A percentile compares a stretch with the other conserved stretches of the same genome.
Conservation (phyloP, 1,140 invertebrate species). For the Drosophila bocqueti region DNA sequence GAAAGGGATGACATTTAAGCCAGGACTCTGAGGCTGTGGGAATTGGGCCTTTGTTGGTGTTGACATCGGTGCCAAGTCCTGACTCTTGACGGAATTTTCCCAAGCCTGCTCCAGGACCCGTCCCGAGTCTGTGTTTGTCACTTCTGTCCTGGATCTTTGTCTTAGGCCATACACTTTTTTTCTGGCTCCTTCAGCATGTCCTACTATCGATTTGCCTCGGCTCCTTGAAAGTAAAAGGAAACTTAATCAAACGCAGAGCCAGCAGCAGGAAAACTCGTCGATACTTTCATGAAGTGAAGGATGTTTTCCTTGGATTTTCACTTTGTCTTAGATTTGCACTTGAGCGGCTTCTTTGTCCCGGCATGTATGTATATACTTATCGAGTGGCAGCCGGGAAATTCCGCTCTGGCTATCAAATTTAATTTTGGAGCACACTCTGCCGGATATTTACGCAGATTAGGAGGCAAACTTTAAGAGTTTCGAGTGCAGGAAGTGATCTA, state of each 20-base stretch:
- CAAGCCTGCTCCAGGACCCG: not conserved
- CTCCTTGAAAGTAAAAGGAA: conserved; percentile 40
- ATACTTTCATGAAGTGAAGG: conserved; percentile 28
- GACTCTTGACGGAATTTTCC: conserved; percentile 5
- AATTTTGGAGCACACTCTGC: conserved; percentile 16
- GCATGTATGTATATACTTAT: conserved; percentile 6
- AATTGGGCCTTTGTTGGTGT: not conserved
- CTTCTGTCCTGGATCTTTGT: conserved; percentile 41
- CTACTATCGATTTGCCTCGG: conserved; percentile 67
- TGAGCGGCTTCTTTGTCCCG: conserved; percentile 25
- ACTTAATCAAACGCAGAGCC: conserved; percentile 67
- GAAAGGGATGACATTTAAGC: not conserved
- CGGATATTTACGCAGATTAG: conserved; percentile 33
- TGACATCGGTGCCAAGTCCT: not conserved
- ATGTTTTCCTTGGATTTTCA: conserved; percentile 40
- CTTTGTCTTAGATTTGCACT: conserved; percentile 40
- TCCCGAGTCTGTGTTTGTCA: conserved; percentile 24
- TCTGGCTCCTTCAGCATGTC: conserved; percentile 27
- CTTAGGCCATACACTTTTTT: conserved; percentile 11
- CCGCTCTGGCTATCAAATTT: conserved; percentile 3
- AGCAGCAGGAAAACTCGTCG: conserved; percentile 30
- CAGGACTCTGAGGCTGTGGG: not conserved
- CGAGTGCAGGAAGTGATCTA: conserved; percentile 24
- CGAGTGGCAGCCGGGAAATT: conserved; percentile 1
- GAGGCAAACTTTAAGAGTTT: conserved; percentile 16